phyloP scores from a whole-genome alignment of 2,888 invertebrate genomes.

The Pediacus dermestoides region DNA sequence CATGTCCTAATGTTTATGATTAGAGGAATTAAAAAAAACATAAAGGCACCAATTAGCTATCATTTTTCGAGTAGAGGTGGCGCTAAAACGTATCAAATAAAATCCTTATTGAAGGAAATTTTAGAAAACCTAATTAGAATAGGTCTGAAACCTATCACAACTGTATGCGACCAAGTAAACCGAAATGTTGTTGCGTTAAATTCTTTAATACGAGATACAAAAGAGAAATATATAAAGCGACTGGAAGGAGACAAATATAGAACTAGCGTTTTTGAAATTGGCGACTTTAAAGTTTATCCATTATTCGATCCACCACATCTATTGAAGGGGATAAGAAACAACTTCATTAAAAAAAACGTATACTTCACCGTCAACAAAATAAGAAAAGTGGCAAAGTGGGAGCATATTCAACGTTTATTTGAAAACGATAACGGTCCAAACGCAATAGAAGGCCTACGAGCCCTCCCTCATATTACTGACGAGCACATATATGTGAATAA shows the following conservation, averaged over 20 bases:
- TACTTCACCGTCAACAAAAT: slow-evolving; percentile 5
- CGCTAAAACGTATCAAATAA: slow-evolving; percentile 14
- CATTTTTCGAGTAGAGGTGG: slow-evolving; percentile 14
- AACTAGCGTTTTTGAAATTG: slow-evolving; percentile 13
- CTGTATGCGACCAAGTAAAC: slow-evolving; percentile 19
- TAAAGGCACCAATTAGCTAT: slow-evolving; percentile 13
- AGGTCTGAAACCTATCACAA: slow-evolving; percentile 16
- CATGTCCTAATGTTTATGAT: slow-evolving; percentile 21
- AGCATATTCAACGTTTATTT: slow-evolving; percentile 15
- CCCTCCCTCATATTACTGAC: slow-evolving; percentile 12
- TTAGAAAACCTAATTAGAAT: slow-evolving; percentile 14
- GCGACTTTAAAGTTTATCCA: slow-evolving; percentile 16
- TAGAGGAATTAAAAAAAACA: slow-evolving; percentile 14
- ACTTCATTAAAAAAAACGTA: slow-evolving; percentile 15
- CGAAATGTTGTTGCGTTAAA: slow-evolving; percentile 12
- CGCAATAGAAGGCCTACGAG: slow-evolving; percentile 9
- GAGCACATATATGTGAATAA: slow-evolving; percentile 15
- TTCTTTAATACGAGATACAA: slow-evolving; percentile 13
- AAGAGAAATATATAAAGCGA: slow-evolving; percentile 9
- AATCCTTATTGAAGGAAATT: slow-evolving; percentile 11
- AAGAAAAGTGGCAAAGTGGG: slow-evolving; percentile 18
- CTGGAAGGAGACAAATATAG: slow-evolving; percentile 7
- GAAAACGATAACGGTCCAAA: slow-evolving; percentile 13
- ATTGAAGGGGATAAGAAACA: slow-evolving; percentile 18
- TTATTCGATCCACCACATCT: slow-evolving; percentile 18